A percentile compares a stretch with the other conserved stretches of the same genome.
These are phyloP conservation scores for Dinocampus coccinellae DNA, from an alignment of 2,888 invertebrate genomes.

Conservation along the genomic window DNA sequence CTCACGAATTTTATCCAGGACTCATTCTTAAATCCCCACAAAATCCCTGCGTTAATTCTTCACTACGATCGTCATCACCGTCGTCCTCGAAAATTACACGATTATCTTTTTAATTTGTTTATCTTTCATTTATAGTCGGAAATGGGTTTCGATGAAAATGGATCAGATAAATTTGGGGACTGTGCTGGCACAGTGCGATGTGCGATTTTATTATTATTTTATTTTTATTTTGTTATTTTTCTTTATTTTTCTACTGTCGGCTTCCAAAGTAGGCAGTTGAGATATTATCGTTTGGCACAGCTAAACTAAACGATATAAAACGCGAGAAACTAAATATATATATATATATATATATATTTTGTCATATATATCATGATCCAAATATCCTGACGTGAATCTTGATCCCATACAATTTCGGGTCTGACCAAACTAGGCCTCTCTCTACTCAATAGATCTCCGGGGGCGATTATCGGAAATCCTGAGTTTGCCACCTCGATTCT, in stretches of 20 bases:
- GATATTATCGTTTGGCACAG: slow-evolving; percentile 50
- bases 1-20: slow-evolving; percentile 12
- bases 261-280: slow-evolving; percentile 44
- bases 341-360: not conserved
- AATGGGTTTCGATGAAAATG: slow-evolving; percentile 14
- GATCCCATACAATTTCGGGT: not conserved
- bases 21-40: slow-evolving; percentile 11
- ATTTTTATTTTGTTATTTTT: not conserved
- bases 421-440: slow-evolving; percentile 6
- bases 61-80: slow-evolving; percentile 7
- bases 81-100: not conserved
- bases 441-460: slow-evolving; percentile 20
- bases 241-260: not conserved
- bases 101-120: slow-evolving; percentile 31
- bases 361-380: not conserved
- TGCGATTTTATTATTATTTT: no score
- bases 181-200: not conserved
- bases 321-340: not conserved
- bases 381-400: not conserved
- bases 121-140: slow-evolving; percentile 27
- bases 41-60: slow-evolving; percentile 16
- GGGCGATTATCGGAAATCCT: slow-evolving; percentile 4
- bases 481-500: slow-evolving; percentile 10
- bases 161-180: slow-evolving; percentile 26
- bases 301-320: slow-evolving; percentile 39